These are phyloP conservation scores for Mesorhabditis spiculigera DNA, from an alignment of 2,888 invertebrate species.

Conservation along the genomic window DNA sequence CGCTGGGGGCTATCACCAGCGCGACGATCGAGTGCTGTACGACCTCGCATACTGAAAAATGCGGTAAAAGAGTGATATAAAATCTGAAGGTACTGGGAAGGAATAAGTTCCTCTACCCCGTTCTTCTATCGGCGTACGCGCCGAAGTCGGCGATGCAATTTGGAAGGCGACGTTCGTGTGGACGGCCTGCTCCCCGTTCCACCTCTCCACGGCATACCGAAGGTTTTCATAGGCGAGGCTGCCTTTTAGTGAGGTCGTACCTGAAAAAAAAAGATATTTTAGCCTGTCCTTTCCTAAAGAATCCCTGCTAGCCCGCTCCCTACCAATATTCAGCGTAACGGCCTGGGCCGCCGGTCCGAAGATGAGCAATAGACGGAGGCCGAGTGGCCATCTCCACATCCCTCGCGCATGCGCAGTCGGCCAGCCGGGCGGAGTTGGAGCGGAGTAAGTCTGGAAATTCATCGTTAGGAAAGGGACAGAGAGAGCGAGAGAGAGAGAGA, in stretches of 20 bases:
- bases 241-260: conserved; percentile 30
- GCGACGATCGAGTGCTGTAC: conserved; percentile 50
- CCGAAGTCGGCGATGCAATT: conserved; percentile 29
- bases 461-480: too few species aligned
- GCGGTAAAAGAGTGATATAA: neutral
- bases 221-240: conserved; percentile 45
- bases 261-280: conserved; percentile 12
- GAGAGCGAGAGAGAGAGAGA: too few species aligned
- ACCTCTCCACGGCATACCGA: conserved; percentile 49
- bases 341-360: neutral
- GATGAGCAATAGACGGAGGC: neutral
- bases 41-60: conserved; percentile 50
- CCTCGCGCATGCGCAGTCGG: neutral
- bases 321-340: neutral
- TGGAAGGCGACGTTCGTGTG: conserved; percentile 36
- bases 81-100: too few species aligned
- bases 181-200: conserved; percentile 36
- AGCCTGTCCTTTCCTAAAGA: neutral
- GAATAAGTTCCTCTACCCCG: too few species aligned
- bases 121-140: neutral
- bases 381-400: neutral
- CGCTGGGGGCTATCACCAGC: conserved; percentile 39
- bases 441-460: too few species aligned
- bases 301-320: neutral
- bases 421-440: neutral